A percentile compares a stretch with the other conserved stretches of the same genome.
Evolutionary conservation across 2,888 invertebrate genomes (phyloP).

Genomic region (Nezara viridula): DNA sequence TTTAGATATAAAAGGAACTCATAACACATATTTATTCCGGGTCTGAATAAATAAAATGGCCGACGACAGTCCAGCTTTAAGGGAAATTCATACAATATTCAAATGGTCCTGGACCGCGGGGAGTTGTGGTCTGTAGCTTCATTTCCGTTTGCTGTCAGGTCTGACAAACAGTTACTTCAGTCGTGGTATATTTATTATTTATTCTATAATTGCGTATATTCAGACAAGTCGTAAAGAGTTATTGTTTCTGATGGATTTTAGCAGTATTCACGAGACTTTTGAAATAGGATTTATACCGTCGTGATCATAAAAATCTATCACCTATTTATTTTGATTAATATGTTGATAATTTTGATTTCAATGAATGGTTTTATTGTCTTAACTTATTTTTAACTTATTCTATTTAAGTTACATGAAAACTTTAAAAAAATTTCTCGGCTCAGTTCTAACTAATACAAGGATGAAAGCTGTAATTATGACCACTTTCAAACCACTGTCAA

Average conservation of each 20-base stretch:
- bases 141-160: slow-evolving; percentile 15
- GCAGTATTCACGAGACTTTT: no score
- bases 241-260: neutral
- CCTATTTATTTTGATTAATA: no score
- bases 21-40: neutral
- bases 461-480: no score
- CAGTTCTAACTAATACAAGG: no score
- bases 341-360: no score
- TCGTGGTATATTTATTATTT: neutral
- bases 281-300: no score
- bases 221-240: neutral
- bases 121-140: neutral
- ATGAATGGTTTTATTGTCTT: no score
- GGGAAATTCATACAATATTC: slow-evolving; percentile 16
- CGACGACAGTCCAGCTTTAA: neutral
- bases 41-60: neutral
- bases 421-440: no score
- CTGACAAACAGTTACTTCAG: neutral
- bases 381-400: no score
- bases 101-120: neutral
- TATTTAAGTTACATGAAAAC: no score
- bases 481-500: no score
- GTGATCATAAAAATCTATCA: no score
- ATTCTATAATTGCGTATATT: neutral
- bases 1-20: neutral